Conservation (phyloP, 2,797 vertebrate species). For the Eremophila alpestris region DNA sequence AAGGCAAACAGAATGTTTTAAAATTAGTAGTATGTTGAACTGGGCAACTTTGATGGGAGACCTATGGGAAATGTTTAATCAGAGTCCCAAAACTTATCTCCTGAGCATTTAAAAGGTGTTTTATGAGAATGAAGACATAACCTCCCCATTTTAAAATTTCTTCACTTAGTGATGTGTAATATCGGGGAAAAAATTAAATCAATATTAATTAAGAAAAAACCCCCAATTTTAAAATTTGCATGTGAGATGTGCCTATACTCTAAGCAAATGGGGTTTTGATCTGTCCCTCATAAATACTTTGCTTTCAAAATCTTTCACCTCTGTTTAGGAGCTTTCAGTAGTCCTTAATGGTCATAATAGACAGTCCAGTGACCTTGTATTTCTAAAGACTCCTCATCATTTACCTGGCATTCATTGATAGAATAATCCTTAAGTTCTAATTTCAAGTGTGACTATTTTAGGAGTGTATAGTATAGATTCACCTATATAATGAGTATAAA, state of each 20-base stretch:
- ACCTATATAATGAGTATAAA: neutral
- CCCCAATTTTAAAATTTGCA: neutral
- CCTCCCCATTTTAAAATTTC: neutral
- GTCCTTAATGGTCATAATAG: neutral
- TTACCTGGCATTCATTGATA: neutral
- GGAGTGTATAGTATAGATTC: neutral
- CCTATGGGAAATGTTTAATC: neutral
- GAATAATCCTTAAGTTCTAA: neutral
- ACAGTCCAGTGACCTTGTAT: neutral
- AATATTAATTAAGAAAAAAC: neutral
- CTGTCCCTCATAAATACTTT: neutral
- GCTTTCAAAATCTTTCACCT: neutral
- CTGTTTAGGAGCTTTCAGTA: neutral
- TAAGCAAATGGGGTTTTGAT: neutral
- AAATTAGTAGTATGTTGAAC: neutral
- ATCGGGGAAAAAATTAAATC: neutral
- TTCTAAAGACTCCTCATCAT: neutral
- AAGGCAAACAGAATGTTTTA: neutral
- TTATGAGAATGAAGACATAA: neutral
- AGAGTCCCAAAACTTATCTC: neutral
- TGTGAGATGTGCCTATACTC: neutral
- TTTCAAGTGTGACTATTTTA: neutral
- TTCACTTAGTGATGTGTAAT: neutral
- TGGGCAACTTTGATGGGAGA: neutral
- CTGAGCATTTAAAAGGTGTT: neutral